These are phyloP conservation scores for Choristoneura fumiferana DNA, from an alignment of 1,140 invertebrate genomes.

Conservation along the genomic window DNA sequence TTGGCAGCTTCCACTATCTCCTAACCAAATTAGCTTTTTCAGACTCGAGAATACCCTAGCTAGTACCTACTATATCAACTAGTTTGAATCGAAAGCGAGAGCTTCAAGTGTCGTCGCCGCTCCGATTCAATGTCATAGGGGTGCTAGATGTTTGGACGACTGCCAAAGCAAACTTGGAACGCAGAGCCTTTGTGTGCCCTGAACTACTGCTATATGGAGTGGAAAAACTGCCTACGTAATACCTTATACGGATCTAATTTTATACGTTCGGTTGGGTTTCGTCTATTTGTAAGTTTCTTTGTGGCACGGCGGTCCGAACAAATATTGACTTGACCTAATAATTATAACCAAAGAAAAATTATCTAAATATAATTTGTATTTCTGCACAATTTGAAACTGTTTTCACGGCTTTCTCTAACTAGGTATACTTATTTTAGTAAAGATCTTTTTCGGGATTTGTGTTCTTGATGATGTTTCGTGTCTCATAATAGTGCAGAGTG, in stretches of 20 bases:
- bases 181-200: slow-evolving; percentile 6
- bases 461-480: no score
- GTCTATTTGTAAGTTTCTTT: slow-evolving; percentile 8
- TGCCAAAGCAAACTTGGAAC: slow-evolving; percentile 13
- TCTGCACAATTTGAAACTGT: no score
- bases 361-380: neutral
- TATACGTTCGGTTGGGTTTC: neutral
- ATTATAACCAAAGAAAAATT: neutral
- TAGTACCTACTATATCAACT: neutral
- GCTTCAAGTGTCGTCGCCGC: slow-evolving; percentile 3
- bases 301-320: neutral
- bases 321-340: slow-evolving; percentile 12
- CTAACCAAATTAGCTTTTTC: neutral
- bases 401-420: no score
- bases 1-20: neutral
- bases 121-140: slow-evolving; percentile 11
- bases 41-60: neutral
- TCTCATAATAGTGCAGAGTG: no score
- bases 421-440: no score
- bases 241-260: slow-evolving; percentile 16
- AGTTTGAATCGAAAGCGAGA: slow-evolving; percentile 16
- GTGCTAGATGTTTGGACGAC: slow-evolving; percentile 4
- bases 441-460: no score
- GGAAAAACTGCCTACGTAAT: slow-evolving; percentile 12
- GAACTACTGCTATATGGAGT: neutral